Evolutionary conservation across 2,888 invertebrate genomes (phyloP).

Genomic region (Apodemia mormo): DNA sequence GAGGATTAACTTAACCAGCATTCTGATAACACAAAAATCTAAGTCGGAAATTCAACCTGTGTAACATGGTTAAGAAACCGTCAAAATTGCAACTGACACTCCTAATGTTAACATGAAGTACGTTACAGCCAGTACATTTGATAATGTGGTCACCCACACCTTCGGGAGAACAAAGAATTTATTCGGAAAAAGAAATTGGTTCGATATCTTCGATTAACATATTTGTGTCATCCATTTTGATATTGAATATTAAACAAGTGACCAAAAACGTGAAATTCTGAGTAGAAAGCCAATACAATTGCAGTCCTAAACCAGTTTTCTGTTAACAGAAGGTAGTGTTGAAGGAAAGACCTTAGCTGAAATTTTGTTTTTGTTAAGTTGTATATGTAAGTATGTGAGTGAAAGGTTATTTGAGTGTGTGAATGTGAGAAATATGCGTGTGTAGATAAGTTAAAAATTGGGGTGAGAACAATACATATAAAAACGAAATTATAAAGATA

Average conservation of each 20-base stretch:
- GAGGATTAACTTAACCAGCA: not conserved
- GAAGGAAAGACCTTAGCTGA: not conserved
- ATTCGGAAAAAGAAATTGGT: not conserved
- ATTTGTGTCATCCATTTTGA: not conserved
- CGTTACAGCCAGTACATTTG: not conserved
- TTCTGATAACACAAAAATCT: not conserved
- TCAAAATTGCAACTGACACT: not conserved
- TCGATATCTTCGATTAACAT: not conserved
- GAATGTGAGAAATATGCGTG: too few species aligned
- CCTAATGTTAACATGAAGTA: too few species aligned
- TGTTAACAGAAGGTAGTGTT: not conserved
- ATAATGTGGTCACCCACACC: not conserved
- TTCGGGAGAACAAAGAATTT: not conserved
- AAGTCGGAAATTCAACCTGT: not conserved
- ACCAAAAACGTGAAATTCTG: not conserved
- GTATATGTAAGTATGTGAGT: too few species aligned
- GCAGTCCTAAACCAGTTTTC: too few species aligned
- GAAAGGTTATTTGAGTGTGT: too few species aligned
- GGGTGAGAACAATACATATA: too few species aligned
- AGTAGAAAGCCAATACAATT: not conserved
- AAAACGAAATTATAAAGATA: too few species aligned
- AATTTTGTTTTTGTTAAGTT: too few species aligned
- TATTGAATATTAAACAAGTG: not conserved
- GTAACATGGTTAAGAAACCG: not conserved
- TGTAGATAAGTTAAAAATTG: too few species aligned